Conservation (phyloP, 2,888 invertebrate genomes). For the Agrochola circellaris region DNA sequence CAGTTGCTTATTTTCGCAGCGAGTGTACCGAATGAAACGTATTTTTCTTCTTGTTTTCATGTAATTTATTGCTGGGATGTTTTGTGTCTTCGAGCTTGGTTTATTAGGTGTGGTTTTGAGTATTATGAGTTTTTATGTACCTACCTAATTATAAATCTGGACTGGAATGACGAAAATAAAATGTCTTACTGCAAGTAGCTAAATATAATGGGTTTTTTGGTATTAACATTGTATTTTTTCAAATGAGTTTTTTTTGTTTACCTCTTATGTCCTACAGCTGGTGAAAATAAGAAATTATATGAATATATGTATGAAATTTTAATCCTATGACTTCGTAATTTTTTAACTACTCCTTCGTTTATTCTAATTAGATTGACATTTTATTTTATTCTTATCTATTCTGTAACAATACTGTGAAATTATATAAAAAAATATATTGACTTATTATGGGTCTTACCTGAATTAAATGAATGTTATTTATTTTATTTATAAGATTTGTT, state of each 20-base stretch:
- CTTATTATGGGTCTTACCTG: too few species aligned
- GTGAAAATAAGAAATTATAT: too few species aligned
- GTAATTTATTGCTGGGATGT: slow-evolving; percentile 18
- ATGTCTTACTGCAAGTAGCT: too few species aligned
- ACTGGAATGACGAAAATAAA: neutral
- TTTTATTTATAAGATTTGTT: too few species aligned
- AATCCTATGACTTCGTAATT: too few species aligned
- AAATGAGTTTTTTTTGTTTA: neutral
- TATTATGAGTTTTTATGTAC: neutral
- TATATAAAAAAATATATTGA: too few species aligned
- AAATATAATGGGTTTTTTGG: neutral
- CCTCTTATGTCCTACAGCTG: neutral
- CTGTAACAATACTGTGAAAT: too few species aligned
- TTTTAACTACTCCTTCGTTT: too few species aligned
- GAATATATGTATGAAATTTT: too few species aligned
- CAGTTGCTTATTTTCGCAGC: slow-evolving; percentile 60
- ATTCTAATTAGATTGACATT: too few species aligned
- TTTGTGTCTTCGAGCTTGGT: slow-evolving; percentile 27
- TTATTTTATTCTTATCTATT: too few species aligned
- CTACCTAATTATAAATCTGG: neutral
- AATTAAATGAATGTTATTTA: too few species aligned
- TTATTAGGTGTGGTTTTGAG: slow-evolving; percentile 25
- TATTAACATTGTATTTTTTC: neutral
- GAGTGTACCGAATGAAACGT: slow-evolving; percentile 50
- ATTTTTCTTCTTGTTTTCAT: slow-evolving; percentile 47